These are phyloP conservation scores for Trichogramma evanescens DNA, from an alignment of 2,888 invertebrate species.

Conservation along the genomic window DNA sequence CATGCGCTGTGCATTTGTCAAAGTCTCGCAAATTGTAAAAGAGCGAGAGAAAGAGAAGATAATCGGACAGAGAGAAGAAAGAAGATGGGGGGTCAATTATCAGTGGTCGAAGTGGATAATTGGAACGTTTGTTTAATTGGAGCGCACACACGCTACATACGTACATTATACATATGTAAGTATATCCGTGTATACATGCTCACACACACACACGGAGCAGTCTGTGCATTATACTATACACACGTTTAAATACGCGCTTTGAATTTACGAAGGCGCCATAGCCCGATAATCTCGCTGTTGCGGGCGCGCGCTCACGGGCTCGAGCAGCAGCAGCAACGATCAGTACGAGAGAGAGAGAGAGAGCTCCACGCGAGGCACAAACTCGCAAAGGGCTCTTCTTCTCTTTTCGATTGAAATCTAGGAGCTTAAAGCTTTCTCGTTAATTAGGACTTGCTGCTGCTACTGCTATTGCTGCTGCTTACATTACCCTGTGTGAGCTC, in stretches of 20 bases:
- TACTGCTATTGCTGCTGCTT: too few species aligned
- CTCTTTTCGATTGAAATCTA: constrained; percentile 11
- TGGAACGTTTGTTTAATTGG: constrained; percentile 39
- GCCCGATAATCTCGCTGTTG: constrained; percentile 15
- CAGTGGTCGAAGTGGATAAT: constrained; percentile 38
- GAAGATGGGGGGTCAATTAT: constrained; percentile 32
- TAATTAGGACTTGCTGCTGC: constrained; percentile 2
- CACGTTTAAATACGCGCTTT: neutral
- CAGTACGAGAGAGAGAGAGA: neutral
- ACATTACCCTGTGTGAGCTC: too few species aligned
- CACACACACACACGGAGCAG: too few species aligned
- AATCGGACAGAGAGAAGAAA: too few species aligned
- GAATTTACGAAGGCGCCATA: constrained; percentile 21
- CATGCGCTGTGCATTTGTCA: neutral
- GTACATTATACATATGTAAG: neutral
- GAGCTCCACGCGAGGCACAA: too few species aligned
- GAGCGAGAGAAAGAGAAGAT: too few species aligned
- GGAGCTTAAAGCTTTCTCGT: constrained; percentile 5
- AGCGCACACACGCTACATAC: constrained; percentile 23
- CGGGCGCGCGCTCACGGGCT: neutral
- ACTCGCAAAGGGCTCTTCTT: neutral
- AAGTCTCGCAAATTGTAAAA: too few species aligned
- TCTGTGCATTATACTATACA: too few species aligned
- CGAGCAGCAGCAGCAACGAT: too few species aligned
- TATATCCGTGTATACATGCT: too few species aligned